These are phyloP conservation scores for Oncopeltus fasciatus DNA, from an alignment of 1,140 invertebrate genomes.

Conservation along the genomic window DNA sequence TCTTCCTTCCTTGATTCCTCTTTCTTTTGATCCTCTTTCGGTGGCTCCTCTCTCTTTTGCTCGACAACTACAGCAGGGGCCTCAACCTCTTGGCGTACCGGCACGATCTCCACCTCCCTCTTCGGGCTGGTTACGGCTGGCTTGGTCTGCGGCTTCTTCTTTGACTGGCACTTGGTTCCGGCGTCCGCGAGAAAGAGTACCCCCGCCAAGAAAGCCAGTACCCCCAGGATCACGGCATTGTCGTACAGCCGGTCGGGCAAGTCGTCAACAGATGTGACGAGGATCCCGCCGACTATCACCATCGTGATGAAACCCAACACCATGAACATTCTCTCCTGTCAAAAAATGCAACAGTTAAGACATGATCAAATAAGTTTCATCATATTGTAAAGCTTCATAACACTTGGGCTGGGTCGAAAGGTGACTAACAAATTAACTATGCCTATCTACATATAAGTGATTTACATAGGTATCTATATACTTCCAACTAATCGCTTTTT, in stretches of 20 bases:
- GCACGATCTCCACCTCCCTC: slow-evolving; percentile 3
- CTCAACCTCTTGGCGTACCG: neutral
- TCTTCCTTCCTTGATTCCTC: neutral
- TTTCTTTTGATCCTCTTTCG: neutral
- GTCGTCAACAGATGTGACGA: slow-evolving; percentile 51
- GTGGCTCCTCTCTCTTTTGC: neutral
- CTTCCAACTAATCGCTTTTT: no score
- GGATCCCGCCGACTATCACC: slow-evolving; percentile 46
- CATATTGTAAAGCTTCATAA: no score
- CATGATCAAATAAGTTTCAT: no score
- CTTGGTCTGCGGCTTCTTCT: slow-evolving; percentile 12
- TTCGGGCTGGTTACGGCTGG: neutral
- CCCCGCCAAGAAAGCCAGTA: slow-evolving; percentile 48
- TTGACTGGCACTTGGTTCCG: slow-evolving; percentile 26
- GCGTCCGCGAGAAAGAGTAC: slow-evolving; percentile 50
- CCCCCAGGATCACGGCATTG: slow-evolving; percentile 52
- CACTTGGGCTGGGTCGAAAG: no score
- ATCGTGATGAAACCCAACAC: slow-evolving; percentile 51
- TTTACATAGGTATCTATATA: no score
- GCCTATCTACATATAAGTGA: no score
- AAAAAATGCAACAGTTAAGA: no score
- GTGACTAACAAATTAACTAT: no score
- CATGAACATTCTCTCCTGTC: slow-evolving; percentile 46
- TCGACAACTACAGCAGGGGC: neutral
- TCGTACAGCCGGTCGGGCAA: slow-evolving; percentile 47